Base-by-base conservation (phyloP, 2,797 vertebrate species). In the Heliangelus exortis region DNA sequence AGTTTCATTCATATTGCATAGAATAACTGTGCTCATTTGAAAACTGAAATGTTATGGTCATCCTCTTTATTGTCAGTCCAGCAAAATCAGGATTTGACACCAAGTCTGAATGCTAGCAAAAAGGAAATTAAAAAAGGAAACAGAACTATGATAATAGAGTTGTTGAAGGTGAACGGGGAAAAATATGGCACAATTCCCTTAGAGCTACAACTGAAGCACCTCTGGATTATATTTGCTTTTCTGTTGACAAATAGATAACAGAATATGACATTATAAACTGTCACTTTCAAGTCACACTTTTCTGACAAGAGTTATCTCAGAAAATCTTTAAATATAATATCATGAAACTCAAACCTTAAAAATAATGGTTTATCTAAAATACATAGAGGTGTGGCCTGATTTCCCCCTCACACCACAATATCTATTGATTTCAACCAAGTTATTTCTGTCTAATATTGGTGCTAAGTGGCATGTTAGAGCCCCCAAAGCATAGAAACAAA, bases 401-500 rank as follows among this genome's bases (percentile, higher is more conserved):
- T 75, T 93, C 63, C 77, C 55, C 76, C 87, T 92, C 34, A 45
- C 0, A 0, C 5, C 55, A 74, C 2, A 23, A 0, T 9, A 76
- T 12, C 51, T 45, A 18, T 8, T 2, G 1, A 71, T 61, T 73
- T 90, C 51, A 87, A 33, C 8, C 33, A 31, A 47, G 48, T 31
- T 41, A 25, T 17, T 28, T 10, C 6, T 66, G 36, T 10, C 34
- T 48, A 15, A 55, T 2, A 0, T 0, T 36, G 14, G 26, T 36
- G 47, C 39, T 31, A 28, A 77, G 73, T 1, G 41, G 43, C 41
- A 71, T 19, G 29, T 34, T 89, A 89, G 0, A 84, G 55, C 22
- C 59, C 25, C 55, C 47, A 57, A 20, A 79, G 50, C 14, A 68
- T 0, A 61, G n/a, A 51, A 79, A 36, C 1, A 1, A 10, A 84